phyloP scores from a whole-genome alignment of 1,140 invertebrate species.

The Drosophila pandora region DNA sequence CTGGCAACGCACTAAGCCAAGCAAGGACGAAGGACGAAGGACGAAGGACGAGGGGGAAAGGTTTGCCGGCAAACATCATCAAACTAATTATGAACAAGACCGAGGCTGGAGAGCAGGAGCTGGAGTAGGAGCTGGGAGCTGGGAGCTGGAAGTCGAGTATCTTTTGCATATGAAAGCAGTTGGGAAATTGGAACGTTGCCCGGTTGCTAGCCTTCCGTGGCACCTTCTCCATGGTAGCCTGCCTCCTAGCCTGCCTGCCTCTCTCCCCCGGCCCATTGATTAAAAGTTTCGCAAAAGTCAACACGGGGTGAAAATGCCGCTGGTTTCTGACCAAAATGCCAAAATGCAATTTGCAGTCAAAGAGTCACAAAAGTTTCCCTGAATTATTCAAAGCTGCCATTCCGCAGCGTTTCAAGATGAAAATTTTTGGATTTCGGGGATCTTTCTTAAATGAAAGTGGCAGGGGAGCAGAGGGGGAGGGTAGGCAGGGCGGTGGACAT shows the following conservation, averaged over 20 bases:
- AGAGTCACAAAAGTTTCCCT: slow-evolving; percentile 49
- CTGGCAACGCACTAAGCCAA: slow-evolving; percentile 41
- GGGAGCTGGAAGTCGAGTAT: slow-evolving; percentile 37
- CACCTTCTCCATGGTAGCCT: neutral
- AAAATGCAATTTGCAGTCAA: slow-evolving; percentile 75
- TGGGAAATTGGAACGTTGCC: slow-evolving; percentile 60
- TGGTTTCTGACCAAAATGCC: slow-evolving; percentile 45
- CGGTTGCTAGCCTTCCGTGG: neutral
- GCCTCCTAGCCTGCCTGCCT: too few species aligned
- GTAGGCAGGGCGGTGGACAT: too few species aligned
- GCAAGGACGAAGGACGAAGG: neutral
- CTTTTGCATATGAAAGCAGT: slow-evolving; percentile 78
- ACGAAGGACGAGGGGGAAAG: neutral
- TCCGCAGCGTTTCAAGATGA: slow-evolving; percentile 28
- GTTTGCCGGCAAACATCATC: slow-evolving; percentile 48
- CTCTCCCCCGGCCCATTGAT: slow-evolving; percentile 17
- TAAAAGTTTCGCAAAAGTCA: slow-evolving; percentile 54
- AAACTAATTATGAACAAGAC: slow-evolving; percentile 70
- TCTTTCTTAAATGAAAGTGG: neutral
- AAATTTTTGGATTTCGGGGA: neutral
- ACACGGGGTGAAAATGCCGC: slow-evolving; percentile 11
- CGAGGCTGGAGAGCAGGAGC: neutral
- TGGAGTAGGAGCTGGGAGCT: too few species aligned
- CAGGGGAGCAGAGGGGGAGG: too few species aligned
- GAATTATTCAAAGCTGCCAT: slow-evolving; percentile 36